Base-by-base conservation (phyloP, 2,113 vertebrate genomes). In the rabbit (Oryctolagus cuniculus) region DNA sequence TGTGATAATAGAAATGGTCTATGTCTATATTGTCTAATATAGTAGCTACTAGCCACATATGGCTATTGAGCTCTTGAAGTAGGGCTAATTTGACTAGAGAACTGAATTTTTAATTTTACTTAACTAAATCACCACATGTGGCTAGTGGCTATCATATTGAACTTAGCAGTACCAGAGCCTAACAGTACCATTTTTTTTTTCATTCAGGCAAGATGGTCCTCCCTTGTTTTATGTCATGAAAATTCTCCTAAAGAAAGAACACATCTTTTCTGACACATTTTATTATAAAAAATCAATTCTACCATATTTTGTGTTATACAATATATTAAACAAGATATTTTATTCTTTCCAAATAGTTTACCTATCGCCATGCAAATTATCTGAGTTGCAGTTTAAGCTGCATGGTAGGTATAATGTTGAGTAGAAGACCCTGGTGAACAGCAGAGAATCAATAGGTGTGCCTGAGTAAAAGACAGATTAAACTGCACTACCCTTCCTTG, bases 271-370 rank as follows among this genome's bases (percentile, higher is more conserved):
- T 92, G 82, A 31, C 5, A 36, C 2, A 81, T 36, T 64, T 67
- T 75, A 13, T 83, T 66, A 17, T 81, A 38, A 63, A 10, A 90
- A 90, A 75, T 86, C 51, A 95, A 61, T 29, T 1, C 9, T 90
- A 7, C 78, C 27, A 58, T 3, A 19, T 58, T 95, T 51, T 73
- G 16, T 51, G 31, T 36, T 92, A 29, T 2, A 81, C 24, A 53
- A 10, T 53, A 90, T 36, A 29, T 94, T 17, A 38, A 91, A 69
- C 49, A 94, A 96, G 25, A 31, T 73, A 27, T 31, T 81, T 93
- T 95, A 82, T n/a, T 95, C 77, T 89, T 36, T 80, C 22, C 21
- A 21, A 95, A 31, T 94, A 67, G 44, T 77, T 89, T 44, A 72
- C 61, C 78, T 92, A 31, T 75, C 53, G 58, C 19, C 17, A 83